phyloP scores from a whole-genome alignment of 1,140 invertebrate genomes.

The Drosophila elegans region DNA sequence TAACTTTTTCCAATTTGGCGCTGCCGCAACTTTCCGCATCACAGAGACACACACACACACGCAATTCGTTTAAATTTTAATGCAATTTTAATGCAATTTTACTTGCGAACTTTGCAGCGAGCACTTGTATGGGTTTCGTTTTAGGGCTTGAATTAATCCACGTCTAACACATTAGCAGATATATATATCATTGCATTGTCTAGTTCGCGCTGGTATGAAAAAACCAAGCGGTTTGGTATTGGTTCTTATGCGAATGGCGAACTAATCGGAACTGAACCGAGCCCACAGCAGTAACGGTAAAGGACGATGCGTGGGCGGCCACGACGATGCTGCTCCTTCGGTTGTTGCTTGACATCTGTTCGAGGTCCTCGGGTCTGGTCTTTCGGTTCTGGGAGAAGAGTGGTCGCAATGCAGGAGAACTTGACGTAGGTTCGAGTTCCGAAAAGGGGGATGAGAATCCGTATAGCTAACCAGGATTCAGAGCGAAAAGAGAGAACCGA shows the following conservation, averaged over 20 bases:
- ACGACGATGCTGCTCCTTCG: constrained; percentile 62
- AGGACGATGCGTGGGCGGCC: constrained; percentile 30
- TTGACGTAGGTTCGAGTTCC: constrained; percentile 28
- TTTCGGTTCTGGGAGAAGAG: constrained; percentile 4
- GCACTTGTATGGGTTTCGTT: constrained; percentile 52
- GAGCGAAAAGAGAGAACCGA: constrained; percentile 7
- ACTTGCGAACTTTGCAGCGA: constrained; percentile 30
- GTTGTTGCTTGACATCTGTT: constrained; percentile 63
- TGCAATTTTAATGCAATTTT: constrained; percentile 70
- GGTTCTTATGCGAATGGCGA: constrained; percentile 21
- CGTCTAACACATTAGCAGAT: constrained; percentile 38
- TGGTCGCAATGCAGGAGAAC: constrained; percentile 33
- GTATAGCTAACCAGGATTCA: not conserved
- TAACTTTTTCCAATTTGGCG: constrained; percentile 54
- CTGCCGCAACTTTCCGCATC: constrained; percentile 33
- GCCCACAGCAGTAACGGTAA: constrained; percentile 17
- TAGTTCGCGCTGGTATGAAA: constrained; percentile 17
- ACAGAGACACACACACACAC: constrained; percentile 9
- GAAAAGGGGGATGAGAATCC: constrained; percentile 1
- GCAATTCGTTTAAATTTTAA: constrained; percentile 57
- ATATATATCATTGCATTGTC: constrained; percentile 11
- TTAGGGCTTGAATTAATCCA: constrained; percentile 24
- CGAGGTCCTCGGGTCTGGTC: constrained; percentile 10
- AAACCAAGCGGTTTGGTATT: constrained; percentile 10
- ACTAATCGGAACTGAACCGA: constrained; percentile 38